Base-by-base conservation (phyloP, 2,888 invertebrate genomes). In the Caenorhabditis angaria region DNA sequence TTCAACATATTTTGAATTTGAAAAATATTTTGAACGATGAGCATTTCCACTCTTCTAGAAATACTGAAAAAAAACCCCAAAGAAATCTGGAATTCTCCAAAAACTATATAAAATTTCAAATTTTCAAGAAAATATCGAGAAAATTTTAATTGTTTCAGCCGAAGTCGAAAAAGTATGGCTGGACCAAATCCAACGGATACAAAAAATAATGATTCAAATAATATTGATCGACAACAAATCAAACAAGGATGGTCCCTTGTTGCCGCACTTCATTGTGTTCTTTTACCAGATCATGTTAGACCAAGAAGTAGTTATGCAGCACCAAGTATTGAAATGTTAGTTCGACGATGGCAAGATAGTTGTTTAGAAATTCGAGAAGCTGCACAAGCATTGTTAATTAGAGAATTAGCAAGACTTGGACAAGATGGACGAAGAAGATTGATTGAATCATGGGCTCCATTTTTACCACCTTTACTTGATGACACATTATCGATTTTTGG, bases 311-410 rank as follows among this genome's bases (percentile, higher is more conserved):
- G 91, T 71, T 95, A 94, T 89, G 94, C 95, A 88, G 91, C 94
- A n/a, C 96, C 97, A 0, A 94, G 94, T 89, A 94, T 99, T 4
- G 97, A 99, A 89, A 94, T 96, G 92, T 91, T 99, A 90, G 97
- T 97, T 0, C 92, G 96, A 22, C 91, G 96, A 73, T 99, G 99
- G 99, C 97, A 99, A 88, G 97, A 99, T 89, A 94, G 96, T 83
- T 99, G 97, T 88, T 91, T 97, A 5, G 97, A 99, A 91, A 91
- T 92, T 41, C 91, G 99, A 4, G 96, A 97, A 89, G 97, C 97
- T 0, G 94, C 97, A 0, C 99, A 99, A 87, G 96, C 97, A 12
- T 90, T 99, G 32, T 90, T 99, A 0, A 90, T 97, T 18, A 95
- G 97, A 0, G 99, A 99, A 89, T 90, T 99, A 29, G 92, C 93